Conservation (phyloP, 2,113 vertebrate species). For the Corvus moneduloides region DNA sequence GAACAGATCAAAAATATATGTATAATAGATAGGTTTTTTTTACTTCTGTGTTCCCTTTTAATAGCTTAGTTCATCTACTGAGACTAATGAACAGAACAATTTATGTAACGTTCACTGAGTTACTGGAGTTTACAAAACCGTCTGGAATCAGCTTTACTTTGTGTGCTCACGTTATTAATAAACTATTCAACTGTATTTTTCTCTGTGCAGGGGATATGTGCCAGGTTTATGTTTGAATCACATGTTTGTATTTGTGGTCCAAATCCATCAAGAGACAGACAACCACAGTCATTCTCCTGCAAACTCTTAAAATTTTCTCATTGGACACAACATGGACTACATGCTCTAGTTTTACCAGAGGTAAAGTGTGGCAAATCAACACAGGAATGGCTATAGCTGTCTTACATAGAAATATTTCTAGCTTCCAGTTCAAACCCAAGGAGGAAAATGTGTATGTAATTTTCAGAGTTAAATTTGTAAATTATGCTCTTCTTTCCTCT, state of each 20-base stretch:
- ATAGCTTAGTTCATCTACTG: background rate
- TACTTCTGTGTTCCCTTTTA: background rate
- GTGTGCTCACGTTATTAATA: background rate
- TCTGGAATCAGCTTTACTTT: background rate
- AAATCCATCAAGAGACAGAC: background rate
- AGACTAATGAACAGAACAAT: background rate
- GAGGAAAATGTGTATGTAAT: background rate
- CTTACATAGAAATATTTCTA: background rate
- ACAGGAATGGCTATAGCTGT: background rate
- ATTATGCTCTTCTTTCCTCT: background rate
- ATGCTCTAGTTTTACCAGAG: background rate
- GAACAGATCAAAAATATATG: background rate
- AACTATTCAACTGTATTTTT: background rate
- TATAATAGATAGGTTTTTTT: background rate
- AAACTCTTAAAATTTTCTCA: background rate
- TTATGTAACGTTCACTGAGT: background rate
- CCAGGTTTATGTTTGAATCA: background rate
- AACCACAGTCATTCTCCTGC: background rate
- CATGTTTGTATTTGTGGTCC: background rate
- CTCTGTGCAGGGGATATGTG: background rate
- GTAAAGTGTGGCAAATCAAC: background rate
- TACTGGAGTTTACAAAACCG: background rate
- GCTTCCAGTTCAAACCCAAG: background rate
- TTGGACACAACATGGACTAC: rapidly evolving
- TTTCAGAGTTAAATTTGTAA: background rate